A percentile compares a stretch with the other conserved stretches of the same genome.
phyloP scores from a whole-genome alignment of 2,888 invertebrate genomes.

The Nowickia ferox region DNA sequence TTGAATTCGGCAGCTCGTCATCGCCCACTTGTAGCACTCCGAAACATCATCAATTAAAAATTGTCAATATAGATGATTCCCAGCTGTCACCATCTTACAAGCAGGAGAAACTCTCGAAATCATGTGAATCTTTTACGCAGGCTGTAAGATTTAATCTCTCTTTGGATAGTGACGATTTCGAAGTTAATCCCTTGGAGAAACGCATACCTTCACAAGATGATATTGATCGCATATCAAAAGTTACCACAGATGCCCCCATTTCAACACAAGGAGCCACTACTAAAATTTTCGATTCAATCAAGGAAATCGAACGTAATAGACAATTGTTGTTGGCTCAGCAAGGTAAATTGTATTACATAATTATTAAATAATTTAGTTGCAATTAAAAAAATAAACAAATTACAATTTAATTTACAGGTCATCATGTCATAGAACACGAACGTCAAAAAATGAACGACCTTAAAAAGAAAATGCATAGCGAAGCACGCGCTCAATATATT shows the following conservation, averaged over 20 bases:
- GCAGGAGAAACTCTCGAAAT: conserved; percentile 40
- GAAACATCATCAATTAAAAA: conserved; percentile 78
- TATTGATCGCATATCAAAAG: conserved; percentile 93
- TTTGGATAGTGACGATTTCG: conserved; percentile 82
- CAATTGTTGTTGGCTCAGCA: conserved; percentile 94
- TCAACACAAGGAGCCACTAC: conserved; percentile 88
- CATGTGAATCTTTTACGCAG: conserved; percentile 64
- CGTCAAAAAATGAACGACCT: conserved; percentile 93
- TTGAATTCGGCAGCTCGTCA: conserved; percentile 75
- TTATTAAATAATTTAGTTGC: background rate
- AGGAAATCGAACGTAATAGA: conserved; percentile 94
- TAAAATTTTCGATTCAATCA: conserved; percentile 92
- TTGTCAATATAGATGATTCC: conserved; percentile 76
- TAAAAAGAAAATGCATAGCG: conserved; percentile 93
- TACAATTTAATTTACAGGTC: conserved; percentile 85
- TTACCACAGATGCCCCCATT: conserved; percentile 92
- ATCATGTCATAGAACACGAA: conserved; percentile 95
- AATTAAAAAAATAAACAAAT: background rate
- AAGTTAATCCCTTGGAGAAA: conserved; percentile 82
- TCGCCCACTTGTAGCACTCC: conserved; percentile 77
- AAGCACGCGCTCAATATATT: conserved; percentile 95
- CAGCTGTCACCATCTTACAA: conserved; percentile 56
- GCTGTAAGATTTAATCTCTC: conserved; percentile 79
- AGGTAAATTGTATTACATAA: conserved; percentile 85
- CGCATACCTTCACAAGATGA: conserved; percentile 91